Conservation (phyloP, 2,888 invertebrate genomes). For the Philopedon plagiatum region DNA sequence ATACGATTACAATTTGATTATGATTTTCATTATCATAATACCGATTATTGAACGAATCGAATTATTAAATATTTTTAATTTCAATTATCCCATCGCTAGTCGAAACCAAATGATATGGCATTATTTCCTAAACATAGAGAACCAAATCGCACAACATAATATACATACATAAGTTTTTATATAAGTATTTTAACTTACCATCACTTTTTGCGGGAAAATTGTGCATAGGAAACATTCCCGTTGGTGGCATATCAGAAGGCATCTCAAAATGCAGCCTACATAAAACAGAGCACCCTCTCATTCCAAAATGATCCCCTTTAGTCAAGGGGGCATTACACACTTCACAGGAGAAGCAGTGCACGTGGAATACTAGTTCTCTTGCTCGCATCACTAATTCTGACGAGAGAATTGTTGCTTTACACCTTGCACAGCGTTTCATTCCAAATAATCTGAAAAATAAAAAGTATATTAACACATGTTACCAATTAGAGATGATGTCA, state of each 20-base stretch:
- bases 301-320: conserved; percentile 96
- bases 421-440: conserved; percentile 89
- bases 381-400: conserved; percentile 97
- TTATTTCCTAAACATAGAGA: no score
- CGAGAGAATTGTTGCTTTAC: conserved; percentile 89
- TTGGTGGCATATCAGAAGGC: conserved; percentile 63
- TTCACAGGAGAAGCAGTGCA: conserved; percentile 94
- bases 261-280: conserved; percentile 84
- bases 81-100: no score
- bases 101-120: no score
- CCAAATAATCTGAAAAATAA: conserved; percentile 87
- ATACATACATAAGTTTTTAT: no score
- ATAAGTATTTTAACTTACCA: conserved; percentile 19
- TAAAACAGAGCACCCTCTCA: conserved; percentile 89
- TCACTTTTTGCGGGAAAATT: conserved; percentile 41
- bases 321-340: conserved; percentile 89
- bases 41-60: no score
- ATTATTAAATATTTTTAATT: no score
- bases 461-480: no score
- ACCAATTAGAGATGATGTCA: no score
- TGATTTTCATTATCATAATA: no score
- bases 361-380: conserved; percentile 92
- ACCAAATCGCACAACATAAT: no score
- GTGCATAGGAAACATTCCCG: conserved; percentile 56
- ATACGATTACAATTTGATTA: no score